These are phyloP conservation scores for Fopius arisanus DNA, from an alignment of 1,140 invertebrate species.

Conservation along the genomic window DNA sequence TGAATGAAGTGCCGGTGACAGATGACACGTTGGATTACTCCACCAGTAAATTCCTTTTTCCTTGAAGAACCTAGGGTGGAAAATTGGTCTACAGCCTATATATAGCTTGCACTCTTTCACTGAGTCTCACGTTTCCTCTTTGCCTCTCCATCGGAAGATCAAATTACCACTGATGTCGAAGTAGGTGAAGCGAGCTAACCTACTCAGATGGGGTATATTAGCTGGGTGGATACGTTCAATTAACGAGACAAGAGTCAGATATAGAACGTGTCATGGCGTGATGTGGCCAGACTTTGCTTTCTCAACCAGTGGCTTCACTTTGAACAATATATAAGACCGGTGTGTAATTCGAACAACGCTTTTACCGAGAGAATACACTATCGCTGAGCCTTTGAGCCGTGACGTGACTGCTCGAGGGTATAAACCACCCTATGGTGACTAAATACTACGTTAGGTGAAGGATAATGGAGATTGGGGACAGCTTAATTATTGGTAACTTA, in stretches of 20 bases:
- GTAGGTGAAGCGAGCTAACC: not conserved
- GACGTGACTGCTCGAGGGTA: not conserved
- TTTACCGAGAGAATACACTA: not conserved
- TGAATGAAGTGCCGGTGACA: no score
- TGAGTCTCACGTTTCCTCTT: not conserved
- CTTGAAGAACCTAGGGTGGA: not conserved
- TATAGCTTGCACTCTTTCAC: not conserved
- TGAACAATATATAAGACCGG: not conserved
- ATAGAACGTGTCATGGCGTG: not conserved
- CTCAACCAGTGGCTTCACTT: not conserved
- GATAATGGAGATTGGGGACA: not conserved
- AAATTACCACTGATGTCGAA: not conserved
- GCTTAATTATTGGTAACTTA: constrained; percentile 11
- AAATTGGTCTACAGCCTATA: not conserved
- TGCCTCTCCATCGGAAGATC: not conserved
- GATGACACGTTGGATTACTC: no score
- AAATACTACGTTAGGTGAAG: not conserved
- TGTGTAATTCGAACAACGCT: not conserved
- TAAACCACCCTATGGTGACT: not conserved
- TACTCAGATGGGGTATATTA: not conserved
- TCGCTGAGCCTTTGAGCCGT: not conserved
- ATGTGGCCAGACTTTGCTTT: not conserved
- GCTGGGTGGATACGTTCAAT: not conserved
- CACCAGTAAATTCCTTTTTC: no score
- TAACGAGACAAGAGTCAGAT: not conserved